Percentiles rank a stretch among this genome's conserved stretches.
phyloP scores from a whole-genome alignment of 2,797 vertebrate genomes.

The Sebastes steindachneri region DNA sequence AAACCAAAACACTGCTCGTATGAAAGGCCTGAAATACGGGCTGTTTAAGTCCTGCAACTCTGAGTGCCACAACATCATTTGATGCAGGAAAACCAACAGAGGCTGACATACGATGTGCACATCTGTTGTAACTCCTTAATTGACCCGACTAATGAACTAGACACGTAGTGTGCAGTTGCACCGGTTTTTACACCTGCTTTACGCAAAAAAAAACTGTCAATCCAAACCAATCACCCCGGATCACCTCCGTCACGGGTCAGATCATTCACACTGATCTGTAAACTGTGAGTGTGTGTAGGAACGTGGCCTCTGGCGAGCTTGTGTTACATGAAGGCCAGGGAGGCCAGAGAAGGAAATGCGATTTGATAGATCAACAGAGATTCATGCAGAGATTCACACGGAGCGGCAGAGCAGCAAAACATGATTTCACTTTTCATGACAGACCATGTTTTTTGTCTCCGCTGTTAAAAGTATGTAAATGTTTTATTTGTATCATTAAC shows the following conservation, averaged over 20 bases:
- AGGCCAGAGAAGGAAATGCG: not conserved
- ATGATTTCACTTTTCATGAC: not conserved
- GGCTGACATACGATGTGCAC: not conserved
- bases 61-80: not conserved
- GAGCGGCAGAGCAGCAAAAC: conserved; percentile 11
- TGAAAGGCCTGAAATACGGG: conserved; percentile 5
- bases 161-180: not conserved
- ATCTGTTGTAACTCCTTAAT: not conserved
- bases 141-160: not conserved
- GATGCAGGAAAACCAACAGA: not conserved
- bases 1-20: conserved; percentile 16
- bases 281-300: not conserved
- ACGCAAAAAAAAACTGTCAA: not conserved
- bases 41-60: not conserved
- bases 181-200: not conserved
- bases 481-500: not conserved
- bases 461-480: not conserved
- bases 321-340: not conserved
- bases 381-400: conserved; percentile 38
- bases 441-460: not conserved
- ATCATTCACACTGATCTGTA: conserved; percentile 20
- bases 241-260: not conserved
- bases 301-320: not conserved
- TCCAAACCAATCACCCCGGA: not conserved
- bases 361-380: conserved; percentile 17